Conservation (phyloP, 2,113 vertebrate species). For the Myodes glareolus region DNA sequence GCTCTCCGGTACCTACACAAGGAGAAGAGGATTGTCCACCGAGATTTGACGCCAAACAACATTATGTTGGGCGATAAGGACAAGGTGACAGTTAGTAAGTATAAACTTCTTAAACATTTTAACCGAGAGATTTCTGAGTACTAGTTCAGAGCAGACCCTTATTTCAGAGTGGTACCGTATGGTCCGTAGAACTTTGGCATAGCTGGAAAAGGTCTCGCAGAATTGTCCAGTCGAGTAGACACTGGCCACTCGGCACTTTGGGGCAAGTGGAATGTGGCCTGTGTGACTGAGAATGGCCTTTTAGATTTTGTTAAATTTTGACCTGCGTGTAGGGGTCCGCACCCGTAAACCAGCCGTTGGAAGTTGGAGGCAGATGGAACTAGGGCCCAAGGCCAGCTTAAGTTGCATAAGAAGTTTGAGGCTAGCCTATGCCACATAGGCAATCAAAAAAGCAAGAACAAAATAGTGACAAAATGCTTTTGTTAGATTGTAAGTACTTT, state of each 20-base stretch:
- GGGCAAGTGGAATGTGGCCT: background rate
- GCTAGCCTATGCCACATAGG: background rate
- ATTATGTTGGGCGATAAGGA: conserved; percentile 93
- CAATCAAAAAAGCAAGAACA: background rate
- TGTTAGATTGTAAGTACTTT: background rate
- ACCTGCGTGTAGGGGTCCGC: background rate
- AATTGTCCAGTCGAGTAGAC: too few species aligned
- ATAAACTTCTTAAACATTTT: background rate
- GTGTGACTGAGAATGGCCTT: background rate
- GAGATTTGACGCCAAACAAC: conserved; percentile 92
- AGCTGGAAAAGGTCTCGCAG: background rate
- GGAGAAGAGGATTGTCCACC: conserved; percentile 93
- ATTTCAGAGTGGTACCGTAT: background rate
- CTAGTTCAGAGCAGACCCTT: background rate
- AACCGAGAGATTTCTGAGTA: background rate
- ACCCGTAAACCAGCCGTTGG: background rate
- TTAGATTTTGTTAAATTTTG: background rate
- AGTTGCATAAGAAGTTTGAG: background rate
- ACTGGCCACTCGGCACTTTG: background rate
- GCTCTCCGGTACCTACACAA: conserved; percentile 94
- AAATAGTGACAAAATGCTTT: background rate
- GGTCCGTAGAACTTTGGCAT: background rate
- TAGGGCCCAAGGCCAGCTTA: background rate
- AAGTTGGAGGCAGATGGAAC: background rate
- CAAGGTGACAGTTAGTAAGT: conserved; percentile 94